Evolutionary conservation across 1,140 invertebrate species (phyloP), one percentile per base, ranked within the genome.

Genomic region (Procambarus virginalis): DNA sequence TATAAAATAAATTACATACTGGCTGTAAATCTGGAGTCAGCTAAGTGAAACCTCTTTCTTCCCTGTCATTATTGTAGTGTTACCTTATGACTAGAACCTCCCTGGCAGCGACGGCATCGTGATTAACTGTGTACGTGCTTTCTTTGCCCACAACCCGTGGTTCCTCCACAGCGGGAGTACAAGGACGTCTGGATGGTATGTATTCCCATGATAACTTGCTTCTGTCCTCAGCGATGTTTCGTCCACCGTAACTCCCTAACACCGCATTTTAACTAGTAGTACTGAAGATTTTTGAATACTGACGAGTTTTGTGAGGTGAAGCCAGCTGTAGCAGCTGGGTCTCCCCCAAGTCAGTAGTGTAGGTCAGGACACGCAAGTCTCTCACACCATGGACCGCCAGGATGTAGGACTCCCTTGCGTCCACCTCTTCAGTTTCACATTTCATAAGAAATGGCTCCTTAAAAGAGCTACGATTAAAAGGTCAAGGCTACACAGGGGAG

Each of bases 141-240:
- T 89, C 84, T 89, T 78, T 89, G 75, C 76, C 70, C 60, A 55
- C 64, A n/a, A 78, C 81, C 48, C 75, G 58, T 78, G 76, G 48
- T 68, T 46, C 83, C 48, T 55, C 85, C 55, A 49, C 88, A 92
- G 91, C 86, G 88, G 84, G 91, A 92, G 89, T 92, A 92, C 89
- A 92, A 92, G 91, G 91, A 92, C 81, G 89, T 92, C 73, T 92
- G 91, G 91, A 86, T 92, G 91, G 91, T 92, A 92, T 79, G 91
- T 92, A 91, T 91, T 45, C 73, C 81, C 73, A 48, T 34, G 60
- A 20, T 45, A 79, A 46, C 60, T 80, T 70, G 88, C 82, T 84
- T 89, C 45, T 68, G 75, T 58, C 75, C 70, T 84, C 88, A 45
- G 55, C 75, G 84, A 70, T 70, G 64, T 81, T 20, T 80, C 77